Evolutionary conservation across 2,888 invertebrate species (phyloP).

Genomic region (Meliscaeva auricollis): DNA sequence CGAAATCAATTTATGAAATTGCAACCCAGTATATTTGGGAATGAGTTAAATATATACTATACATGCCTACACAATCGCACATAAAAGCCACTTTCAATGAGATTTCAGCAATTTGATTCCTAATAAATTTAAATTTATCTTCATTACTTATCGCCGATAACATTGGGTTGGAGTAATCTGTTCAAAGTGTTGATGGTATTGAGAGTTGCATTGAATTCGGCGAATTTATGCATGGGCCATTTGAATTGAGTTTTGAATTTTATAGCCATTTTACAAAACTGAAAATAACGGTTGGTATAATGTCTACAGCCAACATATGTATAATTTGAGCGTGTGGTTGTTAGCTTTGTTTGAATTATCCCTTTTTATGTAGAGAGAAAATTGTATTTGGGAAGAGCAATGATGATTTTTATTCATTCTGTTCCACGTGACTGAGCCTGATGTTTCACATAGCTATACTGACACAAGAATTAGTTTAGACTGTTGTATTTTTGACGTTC

Average conservation of each 20-base stretch:
- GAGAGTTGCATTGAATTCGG: constrained; percentile 31
- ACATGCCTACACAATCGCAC: not conserved
- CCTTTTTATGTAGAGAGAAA: not conserved
- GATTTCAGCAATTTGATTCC: constrained; percentile 62
- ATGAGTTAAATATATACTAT: not conserved
- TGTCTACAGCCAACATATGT: no score
- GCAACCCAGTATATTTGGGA: constrained; percentile 43
- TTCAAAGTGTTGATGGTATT: not conserved
- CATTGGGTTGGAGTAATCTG: not conserved
- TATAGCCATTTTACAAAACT: constrained; percentile 13
- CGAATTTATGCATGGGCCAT: constrained; percentile 5
- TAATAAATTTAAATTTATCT: constrained; percentile 68
- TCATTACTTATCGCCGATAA: constrained; percentile 61
- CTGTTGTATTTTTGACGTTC: not conserved
- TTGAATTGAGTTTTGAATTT: constrained; percentile 13
- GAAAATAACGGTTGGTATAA: no score
- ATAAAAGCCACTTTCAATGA: constrained; percentile 33
- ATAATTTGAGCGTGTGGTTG: not conserved
- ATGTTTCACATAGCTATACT: constrained; percentile 18
- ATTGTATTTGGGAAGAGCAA: constrained; percentile 16
- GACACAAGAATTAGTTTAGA: not conserved
- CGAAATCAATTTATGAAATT: constrained; percentile 71
- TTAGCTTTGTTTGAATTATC: constrained; percentile 3
- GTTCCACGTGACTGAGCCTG: constrained; percentile 55
- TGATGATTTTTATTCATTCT: constrained; percentile 41